These are phyloP conservation scores for Cavia porcellus DNA, from an alignment of 2,113 vertebrate genomes.

Conservation along the genomic window DNA sequence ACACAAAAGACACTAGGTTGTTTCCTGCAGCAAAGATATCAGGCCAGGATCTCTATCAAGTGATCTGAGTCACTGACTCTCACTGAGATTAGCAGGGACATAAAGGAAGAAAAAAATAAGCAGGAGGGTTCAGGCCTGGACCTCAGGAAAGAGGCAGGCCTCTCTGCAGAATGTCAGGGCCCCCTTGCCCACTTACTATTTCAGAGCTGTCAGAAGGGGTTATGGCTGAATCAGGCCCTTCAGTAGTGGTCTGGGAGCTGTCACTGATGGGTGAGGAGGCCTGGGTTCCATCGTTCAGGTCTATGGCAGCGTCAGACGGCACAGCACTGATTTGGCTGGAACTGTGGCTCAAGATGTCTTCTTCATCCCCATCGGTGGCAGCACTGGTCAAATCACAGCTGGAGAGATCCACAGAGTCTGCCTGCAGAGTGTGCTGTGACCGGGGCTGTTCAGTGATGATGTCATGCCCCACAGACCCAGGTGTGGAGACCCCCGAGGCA, in stretches of 20 bases:
- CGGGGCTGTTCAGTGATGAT: constrained; percentile 98
- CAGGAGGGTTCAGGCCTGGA: constrained; percentile 87
- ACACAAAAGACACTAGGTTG: background rate
- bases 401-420: constrained; percentile 93
- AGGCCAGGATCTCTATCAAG: constrained; percentile 69
- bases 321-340: constrained; percentile 93
- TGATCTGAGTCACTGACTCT: constrained; percentile 87
- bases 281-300: constrained; percentile 90
- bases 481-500: constrained; percentile 88
- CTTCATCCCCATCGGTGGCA: constrained; percentile 88
- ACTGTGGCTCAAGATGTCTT: constrained; percentile 93
- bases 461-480: constrained; percentile 87
- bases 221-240: constrained; percentile 97
- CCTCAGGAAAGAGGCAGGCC: constrained; percentile 85
- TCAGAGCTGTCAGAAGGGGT: constrained; percentile 98
- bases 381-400: constrained; percentile 90
- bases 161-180: constrained; percentile 86
- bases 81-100: constrained; percentile 87
- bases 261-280: constrained; percentile 96
- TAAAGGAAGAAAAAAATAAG: constrained; percentile 86
- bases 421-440: constrained; percentile 95
- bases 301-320: constrained; percentile 90
- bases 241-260: constrained; percentile 98
- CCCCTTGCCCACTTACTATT: constrained; percentile 93
- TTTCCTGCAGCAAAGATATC: constrained; percentile 44